A percentile compares a stretch with the other conserved stretches of the same genome.
Conservation (phyloP, 2,797 vertebrate genomes). For the Manis crassicaudata region DNA sequence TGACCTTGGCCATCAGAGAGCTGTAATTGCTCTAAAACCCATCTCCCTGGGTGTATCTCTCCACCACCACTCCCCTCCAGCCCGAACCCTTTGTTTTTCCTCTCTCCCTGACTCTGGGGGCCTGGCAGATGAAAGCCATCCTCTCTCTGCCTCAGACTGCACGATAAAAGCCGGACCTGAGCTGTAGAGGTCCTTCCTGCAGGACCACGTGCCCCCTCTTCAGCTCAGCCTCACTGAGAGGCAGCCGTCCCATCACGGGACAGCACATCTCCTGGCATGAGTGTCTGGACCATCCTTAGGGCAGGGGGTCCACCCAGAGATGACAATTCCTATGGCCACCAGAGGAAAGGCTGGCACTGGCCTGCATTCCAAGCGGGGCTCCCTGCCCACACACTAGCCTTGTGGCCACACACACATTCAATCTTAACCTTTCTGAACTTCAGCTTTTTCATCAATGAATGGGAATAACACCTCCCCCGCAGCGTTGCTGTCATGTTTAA, state of each 20-base stretch:
- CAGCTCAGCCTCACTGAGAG: rapidly evolving
- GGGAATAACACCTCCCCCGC: rapidly evolving
- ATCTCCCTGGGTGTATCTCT: neutral
- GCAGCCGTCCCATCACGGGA: neutral
- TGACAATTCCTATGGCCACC: rapidly evolving
- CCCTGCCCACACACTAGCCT: neutral
- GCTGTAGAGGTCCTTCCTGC: neutral
- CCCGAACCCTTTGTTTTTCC: neutral
- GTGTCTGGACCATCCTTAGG: rapidly evolving
- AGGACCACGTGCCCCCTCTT: rapidly evolving
- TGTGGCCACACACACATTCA: rapidly evolving
- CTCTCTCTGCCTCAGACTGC: neutral
- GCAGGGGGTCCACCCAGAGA: neutral
- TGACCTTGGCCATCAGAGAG: neutral
- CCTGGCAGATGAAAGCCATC: neutral
- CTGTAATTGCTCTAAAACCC: neutral
- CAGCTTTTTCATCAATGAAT: neutral
- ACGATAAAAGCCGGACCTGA: neutral
- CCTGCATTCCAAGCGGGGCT: rapidly evolving
- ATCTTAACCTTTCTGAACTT: neutral
- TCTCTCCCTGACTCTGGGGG: neutral
- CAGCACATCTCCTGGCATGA: rapidly evolving
- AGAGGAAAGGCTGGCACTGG: rapidly evolving
- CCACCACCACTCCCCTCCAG: no score
- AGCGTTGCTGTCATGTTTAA: rapidly evolving